Conservation (phyloP, 2,113 vertebrate genomes). For the Oophaga pumilio region DNA sequence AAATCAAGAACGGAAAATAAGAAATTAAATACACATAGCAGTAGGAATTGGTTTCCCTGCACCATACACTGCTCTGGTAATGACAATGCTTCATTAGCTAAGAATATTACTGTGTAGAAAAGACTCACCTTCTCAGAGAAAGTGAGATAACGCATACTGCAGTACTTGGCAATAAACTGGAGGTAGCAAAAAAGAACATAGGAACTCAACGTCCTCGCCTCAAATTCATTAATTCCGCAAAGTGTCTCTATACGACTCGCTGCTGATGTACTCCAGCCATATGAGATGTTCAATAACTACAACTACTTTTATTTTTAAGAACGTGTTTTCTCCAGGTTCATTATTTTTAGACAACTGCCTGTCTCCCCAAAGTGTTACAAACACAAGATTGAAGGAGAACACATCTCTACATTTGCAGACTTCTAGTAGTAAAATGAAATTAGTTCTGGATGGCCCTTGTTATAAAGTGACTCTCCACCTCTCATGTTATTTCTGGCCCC, state of each 20-base stretch:
- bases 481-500: no score
- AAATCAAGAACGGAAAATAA: not conserved
- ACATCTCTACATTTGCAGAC: not conserved
- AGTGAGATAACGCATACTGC: constrained; percentile 28
- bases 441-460: not conserved
- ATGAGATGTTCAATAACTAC: not conserved
- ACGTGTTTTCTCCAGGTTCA: not conserved
- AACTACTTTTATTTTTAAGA: not conserved
- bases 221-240: not conserved
- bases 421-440: not conserved
- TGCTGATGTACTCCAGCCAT: not conserved
- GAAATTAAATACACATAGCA: not conserved
- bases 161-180: constrained; percentile 1
- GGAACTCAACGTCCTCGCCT: not conserved
- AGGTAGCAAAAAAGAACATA: constrained; percentile 6
- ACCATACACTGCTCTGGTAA: not conserved
- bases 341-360: not conserved
- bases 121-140: not conserved
- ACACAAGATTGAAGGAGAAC: not conserved
- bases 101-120: constrained; percentile 15
- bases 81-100: not conserved
- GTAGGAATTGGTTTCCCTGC: not conserved
- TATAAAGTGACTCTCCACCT: not conserved
- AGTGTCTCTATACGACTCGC: not conserved
- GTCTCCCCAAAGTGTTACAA: not conserved